Base-by-base conservation (phyloP, 2,113 vertebrate genomes). In the Macrotis lagotis region DNA sequence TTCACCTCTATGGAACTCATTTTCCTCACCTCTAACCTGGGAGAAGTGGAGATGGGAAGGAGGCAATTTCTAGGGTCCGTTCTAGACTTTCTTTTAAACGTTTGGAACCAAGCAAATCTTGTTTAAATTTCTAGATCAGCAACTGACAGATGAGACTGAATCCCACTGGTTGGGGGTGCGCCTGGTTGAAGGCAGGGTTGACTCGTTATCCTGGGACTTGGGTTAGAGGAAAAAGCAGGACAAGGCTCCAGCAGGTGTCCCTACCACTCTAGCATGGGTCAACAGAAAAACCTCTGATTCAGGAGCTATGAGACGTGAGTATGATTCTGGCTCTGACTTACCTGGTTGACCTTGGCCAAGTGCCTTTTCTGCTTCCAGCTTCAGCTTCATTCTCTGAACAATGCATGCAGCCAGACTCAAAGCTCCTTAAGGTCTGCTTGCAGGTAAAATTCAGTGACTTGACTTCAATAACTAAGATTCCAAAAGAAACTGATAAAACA, bases 181-280 rank as follows among this genome's bases (percentile, higher is more conserved):
- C 55, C 14, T 12, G 28, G 2, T 28, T 37, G 7, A 6, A 19
- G 37, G 2, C 66, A 7, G 0, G 55, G 59, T 14, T 66, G 31
- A 37, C 14, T 31, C 4, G 59, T 7, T 37, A 16, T 66, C 59
- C 12, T 5, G 31, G 59, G 31, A 19, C 37, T 44, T n/a, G 66
- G 37, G 12, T 4, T 5, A 31, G 31, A 66, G 59, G 31, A 37
- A n/a, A 37, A 14, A 66, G 26, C 25, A 59, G 59, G 8, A 74
- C 37, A n/a, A n/a, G n/a, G 5, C 25, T 8, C 52, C 25, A 1
- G 52, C 8, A 8, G 8, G 14, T n/a, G 31, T n/a, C 66, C 55
- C 37, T 2, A 7, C 37, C 5, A 0, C 66, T 8, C 16, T 5
- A 8, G 22, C 1, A 19, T 7, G 37, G 37, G 1, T 5, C 66